These are phyloP conservation scores for Euphonia xanthogaster DNA, from an alignment of 2,797 vertebrate genomes.

Conservation along the genomic window DNA sequence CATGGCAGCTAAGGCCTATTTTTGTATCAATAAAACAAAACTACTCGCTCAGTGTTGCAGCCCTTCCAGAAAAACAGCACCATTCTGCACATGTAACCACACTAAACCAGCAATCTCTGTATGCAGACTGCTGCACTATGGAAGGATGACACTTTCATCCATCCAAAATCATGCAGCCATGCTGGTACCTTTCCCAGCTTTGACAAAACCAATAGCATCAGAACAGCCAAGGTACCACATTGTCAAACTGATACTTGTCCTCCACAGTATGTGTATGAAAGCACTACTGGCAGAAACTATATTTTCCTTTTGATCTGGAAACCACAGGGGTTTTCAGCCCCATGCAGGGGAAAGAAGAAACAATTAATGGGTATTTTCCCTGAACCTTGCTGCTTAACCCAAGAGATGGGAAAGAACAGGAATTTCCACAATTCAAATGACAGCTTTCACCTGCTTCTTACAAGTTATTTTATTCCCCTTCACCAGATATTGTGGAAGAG, in stretches of 20 bases:
- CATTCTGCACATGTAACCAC: accelerated
- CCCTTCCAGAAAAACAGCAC: background rate
- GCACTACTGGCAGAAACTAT: background rate
- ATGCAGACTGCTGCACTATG: background rate
- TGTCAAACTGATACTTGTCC: background rate
- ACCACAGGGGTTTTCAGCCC: slow-evolving; percentile 27
- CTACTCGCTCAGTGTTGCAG: accelerated
- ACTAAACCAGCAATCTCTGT: background rate
- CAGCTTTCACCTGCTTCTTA: background rate
- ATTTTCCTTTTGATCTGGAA: slow-evolving; percentile 4
- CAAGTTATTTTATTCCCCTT: background rate
- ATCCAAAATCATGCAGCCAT: background rate
- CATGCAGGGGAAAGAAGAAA: background rate
- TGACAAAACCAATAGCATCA: background rate
- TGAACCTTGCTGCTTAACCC: background rate
- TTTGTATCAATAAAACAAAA: background rate
- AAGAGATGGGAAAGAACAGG: background rate
- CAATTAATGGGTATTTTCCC: background rate
- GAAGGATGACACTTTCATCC: background rate
- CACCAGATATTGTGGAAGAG: background rate
- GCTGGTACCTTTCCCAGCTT: background rate
- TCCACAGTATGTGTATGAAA: background rate
- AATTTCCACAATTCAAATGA: background rate
- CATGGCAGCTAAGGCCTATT: background rate
- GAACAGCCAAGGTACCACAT: background rate